A percentile compares a stretch with the other conserved stretches of the same genome.
These are phyloP conservation scores for Xestia sexstrigata DNA, from an alignment of 2,888 invertebrate genomes.

Conservation along the genomic window DNA sequence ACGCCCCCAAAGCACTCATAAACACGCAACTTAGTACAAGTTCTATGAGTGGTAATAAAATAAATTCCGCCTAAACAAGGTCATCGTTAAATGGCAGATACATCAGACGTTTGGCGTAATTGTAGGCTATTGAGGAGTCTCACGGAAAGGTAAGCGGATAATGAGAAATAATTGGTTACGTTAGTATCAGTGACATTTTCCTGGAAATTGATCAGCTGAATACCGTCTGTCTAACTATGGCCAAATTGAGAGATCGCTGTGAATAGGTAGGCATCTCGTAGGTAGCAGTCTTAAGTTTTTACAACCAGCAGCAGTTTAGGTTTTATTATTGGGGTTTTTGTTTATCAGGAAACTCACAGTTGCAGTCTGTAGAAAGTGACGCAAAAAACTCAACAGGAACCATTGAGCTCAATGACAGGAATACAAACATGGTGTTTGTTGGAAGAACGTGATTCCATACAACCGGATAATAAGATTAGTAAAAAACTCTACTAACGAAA, in stretches of 20 bases:
- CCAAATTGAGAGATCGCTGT: background rate
- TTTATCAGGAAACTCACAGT: too few relatives aligned
- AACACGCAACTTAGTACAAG: slow-evolving; percentile 56
- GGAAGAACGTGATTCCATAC: too few relatives aligned
- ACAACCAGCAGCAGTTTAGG: too few relatives aligned
- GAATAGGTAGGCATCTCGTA: too few relatives aligned
- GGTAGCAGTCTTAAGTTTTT: too few relatives aligned
- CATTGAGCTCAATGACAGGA: too few relatives aligned
- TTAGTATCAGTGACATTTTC: background rate
- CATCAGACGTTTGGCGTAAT: slow-evolving; percentile 30
- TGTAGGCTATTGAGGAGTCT: slow-evolving; percentile 25
- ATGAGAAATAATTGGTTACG: slow-evolving; percentile 23
- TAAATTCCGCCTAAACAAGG: slow-evolving; percentile 46
- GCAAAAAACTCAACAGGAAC: too few relatives aligned
- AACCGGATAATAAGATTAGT: too few relatives aligned
- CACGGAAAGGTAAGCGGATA: slow-evolving; percentile 5
- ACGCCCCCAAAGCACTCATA: slow-evolving; percentile 46
- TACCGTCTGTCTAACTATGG: background rate
- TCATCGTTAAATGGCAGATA: slow-evolving; percentile 43
- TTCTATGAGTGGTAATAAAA: slow-evolving; percentile 60
- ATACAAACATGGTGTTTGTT: too few relatives aligned
- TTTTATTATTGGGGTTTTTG: too few relatives aligned
- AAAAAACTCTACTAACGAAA: background rate
- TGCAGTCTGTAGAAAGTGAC: too few relatives aligned
- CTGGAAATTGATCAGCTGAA: background rate